Evolutionary conservation across 2,113 vertebrate genomes (phyloP), one percentile per base, ranked within the genome.

Genomic region (Corythornis cristatus): DNA sequence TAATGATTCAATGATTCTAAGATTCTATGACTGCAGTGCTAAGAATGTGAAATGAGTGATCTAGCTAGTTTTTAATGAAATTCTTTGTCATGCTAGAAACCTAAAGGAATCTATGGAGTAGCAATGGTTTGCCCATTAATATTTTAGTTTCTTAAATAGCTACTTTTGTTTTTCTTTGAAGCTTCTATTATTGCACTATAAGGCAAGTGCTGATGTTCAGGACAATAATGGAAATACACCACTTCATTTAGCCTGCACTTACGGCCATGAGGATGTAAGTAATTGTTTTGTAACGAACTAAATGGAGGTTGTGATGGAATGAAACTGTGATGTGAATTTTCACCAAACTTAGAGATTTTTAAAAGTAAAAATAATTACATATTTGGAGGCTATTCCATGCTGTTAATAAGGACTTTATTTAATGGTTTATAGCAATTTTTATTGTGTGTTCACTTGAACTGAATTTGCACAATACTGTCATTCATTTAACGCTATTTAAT

Each of bases 161-260:
- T 83, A 26, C 77, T 76, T 73, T 13, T 53, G 22, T 93, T 88
- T 95, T 88, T 79, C 50, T 81, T 43, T 73, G 10, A 53, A 99
- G 99, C 97, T 99, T 94, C 98, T 99, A 81, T 98, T 99, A 68
- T 84, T 99, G 95, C 99, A 99, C 96, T 99, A 99, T 96, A 99
- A 99, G 86, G 99, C 99, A 67, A 98, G 97, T 76, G 51, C 98
- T 1, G 98, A 99, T 25, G 95, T 98, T 83, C 99, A 99, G 84
- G 99, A 99, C 97, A 99, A 99, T 97, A 99, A 98, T 8, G 99
- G 99, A 61, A 99, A 98, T 96, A 99, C 98, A 2, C 96, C 99
- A 1, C 98, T 99, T 70, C 99, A 99, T 97, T 98, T 99, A 93
- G 99, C 99, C 94, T 99, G 99, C 97, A 98, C 98, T 91, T 98